Evolutionary conservation across 1,140 invertebrate species (phyloP).

Genomic region (Ridgeia piscesae): DNA sequence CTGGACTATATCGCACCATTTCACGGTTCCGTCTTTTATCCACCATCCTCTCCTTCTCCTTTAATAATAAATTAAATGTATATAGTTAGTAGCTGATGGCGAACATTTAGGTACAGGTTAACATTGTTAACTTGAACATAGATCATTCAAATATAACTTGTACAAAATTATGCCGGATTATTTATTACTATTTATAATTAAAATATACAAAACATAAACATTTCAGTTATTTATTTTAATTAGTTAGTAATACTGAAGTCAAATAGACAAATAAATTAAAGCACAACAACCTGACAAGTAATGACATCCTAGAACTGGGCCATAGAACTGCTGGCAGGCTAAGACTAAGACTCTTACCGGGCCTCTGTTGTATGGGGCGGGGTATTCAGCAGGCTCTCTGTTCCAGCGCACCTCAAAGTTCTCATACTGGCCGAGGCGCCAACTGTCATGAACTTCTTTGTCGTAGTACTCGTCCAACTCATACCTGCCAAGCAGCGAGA

Average conservation of each 20-base stretch:
- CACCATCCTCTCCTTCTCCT: slow-evolving; percentile 27
- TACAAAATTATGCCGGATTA: neutral
- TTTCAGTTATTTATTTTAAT: neutral
- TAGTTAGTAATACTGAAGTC: neutral
- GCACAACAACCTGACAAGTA: neutral
- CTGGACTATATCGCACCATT: neutral
- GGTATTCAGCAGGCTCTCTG: slow-evolving; percentile 36
- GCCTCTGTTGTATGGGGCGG: slow-evolving; percentile 26
- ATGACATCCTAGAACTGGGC: neutral
- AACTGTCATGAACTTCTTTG: slow-evolving; percentile 39
- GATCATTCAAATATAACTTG: neutral
- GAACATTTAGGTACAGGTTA: neutral
- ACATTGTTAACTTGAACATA: neutral
- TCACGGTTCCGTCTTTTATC: neutral
- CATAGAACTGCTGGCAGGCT: neutral
- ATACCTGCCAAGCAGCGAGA: slow-evolving; percentile 30
- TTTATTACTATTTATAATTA: neutral
- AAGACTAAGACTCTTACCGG: neutral
- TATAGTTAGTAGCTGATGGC: neutral
- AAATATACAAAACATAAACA: neutral
- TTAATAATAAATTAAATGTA: slow-evolving; percentile 10
- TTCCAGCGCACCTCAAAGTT: slow-evolving; percentile 60
- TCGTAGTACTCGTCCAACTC: slow-evolving; percentile 53
- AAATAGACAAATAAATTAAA: neutral
- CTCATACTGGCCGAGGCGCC: slow-evolving; percentile 55